Evolutionary conservation across 2,113 vertebrate genomes (phyloP).

Genomic region (Platichthys stellatus): DNA sequence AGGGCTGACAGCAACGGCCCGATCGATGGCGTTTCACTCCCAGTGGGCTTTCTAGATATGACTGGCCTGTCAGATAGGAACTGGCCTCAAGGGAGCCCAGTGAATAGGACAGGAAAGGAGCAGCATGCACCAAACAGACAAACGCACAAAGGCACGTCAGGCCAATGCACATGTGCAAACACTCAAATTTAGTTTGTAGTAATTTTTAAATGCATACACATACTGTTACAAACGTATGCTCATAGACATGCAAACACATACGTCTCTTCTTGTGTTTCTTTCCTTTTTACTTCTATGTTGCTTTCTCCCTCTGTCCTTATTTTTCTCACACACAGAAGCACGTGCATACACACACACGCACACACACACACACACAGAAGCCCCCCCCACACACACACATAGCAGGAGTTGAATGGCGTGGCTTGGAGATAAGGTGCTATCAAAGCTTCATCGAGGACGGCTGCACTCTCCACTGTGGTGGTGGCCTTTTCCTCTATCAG

Average conservation of each 20-base stretch:
- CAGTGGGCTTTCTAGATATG: conserved; percentile 54
- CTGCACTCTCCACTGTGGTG: conserved; percentile 62
- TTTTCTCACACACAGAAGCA: no score
- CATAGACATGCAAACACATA: conserved; percentile 8
- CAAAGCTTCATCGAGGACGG: conserved; percentile 59
- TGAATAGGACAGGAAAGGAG: conserved; percentile 41
- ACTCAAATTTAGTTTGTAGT: neutral
- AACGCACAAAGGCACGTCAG: conserved; percentile 10
- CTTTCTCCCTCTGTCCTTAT: neutral
- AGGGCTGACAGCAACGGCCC: conserved; percentile 10
- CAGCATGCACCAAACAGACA: conserved; percentile 18
- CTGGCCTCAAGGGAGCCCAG: conserved; percentile 26
- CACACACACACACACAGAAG: neutral
- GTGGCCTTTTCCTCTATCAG: conserved; percentile 52
- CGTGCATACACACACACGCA: neutral
- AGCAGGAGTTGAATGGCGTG: conserved; percentile 58
- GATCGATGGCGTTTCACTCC: conserved; percentile 58
- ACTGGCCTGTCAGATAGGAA: conserved; percentile 50
- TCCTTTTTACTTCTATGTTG: neutral
- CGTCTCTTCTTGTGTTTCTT: conserved; percentile 9
- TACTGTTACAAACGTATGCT: conserved; percentile 7
- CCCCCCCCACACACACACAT: conserved; percentile 25
- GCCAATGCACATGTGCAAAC: neutral
- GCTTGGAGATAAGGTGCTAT: conserved; percentile 65
- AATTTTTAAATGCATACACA: neutral